Conservation (phyloP, 2,797 vertebrate genomes). For the Pagetopsis macropterus region DNA sequence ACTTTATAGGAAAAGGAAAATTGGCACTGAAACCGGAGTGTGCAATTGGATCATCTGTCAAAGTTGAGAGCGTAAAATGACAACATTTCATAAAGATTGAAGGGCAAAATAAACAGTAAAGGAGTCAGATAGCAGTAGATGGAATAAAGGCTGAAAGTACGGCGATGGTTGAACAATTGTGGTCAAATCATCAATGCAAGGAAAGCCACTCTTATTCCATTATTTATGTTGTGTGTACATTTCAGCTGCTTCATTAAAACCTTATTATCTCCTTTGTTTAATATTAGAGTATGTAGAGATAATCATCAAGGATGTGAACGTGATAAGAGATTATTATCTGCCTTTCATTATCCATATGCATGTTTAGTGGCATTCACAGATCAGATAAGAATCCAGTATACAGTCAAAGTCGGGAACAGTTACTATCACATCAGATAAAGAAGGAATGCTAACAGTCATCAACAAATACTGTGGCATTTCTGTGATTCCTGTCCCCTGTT, state of each 20-base stretch:
- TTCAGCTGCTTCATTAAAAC: not conserved
- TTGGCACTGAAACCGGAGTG: not conserved
- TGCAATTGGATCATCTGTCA: not conserved
- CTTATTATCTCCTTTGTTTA: not conserved
- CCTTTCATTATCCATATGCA: conserved; percentile 36
- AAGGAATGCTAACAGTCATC: conserved; percentile 52
- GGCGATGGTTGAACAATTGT: not conserved
- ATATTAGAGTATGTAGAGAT: not conserved
- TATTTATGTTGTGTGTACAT: not conserved
- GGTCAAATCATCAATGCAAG: not conserved
- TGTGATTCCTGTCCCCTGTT: conserved; percentile 33
- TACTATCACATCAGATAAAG: conserved; percentile 67
- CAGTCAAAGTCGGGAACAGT: conserved; percentile 40
- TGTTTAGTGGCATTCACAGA: conserved; percentile 34
- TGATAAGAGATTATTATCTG: conserved; percentile 41
- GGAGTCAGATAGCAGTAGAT: not conserved
- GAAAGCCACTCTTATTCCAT: not conserved
- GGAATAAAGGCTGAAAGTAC: not conserved
- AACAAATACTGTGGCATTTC: conserved; percentile 20
- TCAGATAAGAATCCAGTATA: conserved; percentile 58
- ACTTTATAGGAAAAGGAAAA: not conserved
- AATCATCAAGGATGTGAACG: not conserved
- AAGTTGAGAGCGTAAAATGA: not conserved
- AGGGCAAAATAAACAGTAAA: not conserved
- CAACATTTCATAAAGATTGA: not conserved